Percentiles rank a stretch among this genome's conserved stretches.
Evolutionary conservation across 2,113 vertebrate species (phyloP).

Genomic region (Hyaena hyaena): DNA sequence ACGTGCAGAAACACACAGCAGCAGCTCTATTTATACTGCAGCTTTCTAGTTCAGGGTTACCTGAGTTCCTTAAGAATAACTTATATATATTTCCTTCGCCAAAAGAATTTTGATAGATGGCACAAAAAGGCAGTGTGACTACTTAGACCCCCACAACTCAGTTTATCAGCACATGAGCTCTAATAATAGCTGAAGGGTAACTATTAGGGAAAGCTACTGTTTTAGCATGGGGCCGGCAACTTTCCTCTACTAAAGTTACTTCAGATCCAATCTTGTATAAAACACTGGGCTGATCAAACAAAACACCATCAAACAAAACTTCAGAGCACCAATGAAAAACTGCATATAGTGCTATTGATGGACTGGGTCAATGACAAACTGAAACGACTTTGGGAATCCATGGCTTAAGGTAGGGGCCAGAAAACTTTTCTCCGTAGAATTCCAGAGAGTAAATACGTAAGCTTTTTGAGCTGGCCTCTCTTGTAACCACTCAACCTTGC

Average conservation of each 20-base stretch:
- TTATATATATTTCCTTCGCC: background rate
- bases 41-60: background rate
- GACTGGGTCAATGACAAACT: background rate
- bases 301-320: slow-evolving; percentile 13
- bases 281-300: background rate
- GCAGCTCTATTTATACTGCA: background rate
- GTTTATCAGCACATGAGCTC: background rate
- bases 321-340: background rate
- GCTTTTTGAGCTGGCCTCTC: slow-evolving; percentile 2
- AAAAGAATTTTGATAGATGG: background rate
- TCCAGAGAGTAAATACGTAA: slow-evolving; percentile 9
- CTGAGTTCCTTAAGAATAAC: background rate
- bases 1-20: background rate
- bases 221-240: background rate
- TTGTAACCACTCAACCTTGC: background rate
- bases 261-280: background rate
- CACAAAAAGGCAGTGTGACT: background rate
- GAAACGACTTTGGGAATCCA: background rate
- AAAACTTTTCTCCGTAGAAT: background rate
- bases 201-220: background rate
- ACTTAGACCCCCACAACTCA: background rate
- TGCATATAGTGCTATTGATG: background rate
- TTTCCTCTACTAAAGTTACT: background rate
- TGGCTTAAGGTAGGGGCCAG: background rate
- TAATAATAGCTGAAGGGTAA: background rate